A percentile compares a stretch with the other conserved stretches of the same genome.
Evolutionary conservation across 2,113 vertebrate genomes (phyloP).

Genomic region (Petrocephalus zakoni): DNA sequence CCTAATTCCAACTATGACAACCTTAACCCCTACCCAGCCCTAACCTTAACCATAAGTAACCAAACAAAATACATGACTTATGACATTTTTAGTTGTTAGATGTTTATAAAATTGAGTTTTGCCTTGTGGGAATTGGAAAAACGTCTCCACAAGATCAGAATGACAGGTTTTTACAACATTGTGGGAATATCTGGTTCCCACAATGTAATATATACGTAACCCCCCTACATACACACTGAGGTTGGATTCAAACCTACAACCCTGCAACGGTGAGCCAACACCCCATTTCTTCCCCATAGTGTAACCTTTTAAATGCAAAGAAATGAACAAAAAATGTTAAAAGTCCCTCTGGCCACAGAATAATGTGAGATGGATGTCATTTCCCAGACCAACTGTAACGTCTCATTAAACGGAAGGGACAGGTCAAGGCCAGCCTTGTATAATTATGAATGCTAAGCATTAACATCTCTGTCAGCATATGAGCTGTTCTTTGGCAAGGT

Average conservation of each 20-base stretch:
- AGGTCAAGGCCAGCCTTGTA: background rate
- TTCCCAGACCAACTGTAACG: background rate
- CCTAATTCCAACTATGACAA: background rate
- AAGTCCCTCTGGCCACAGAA: background rate
- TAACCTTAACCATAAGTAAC: background rate
- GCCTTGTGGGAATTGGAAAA: background rate
- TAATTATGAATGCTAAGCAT: background rate
- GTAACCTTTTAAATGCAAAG: background rate
- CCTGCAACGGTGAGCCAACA: background rate
- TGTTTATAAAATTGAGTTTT: background rate
- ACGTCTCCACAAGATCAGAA: background rate
- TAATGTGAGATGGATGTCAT: slow-evolving; percentile 8
- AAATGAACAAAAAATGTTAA: background rate
- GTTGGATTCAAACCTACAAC: background rate
- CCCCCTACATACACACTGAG: background rate
- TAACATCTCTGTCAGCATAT: background rate
- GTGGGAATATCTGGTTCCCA: no score
- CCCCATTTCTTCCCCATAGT: background rate
- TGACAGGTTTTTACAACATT: background rate
- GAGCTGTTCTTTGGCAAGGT: background rate
- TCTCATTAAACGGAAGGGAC: background rate
- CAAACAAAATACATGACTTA: background rate
- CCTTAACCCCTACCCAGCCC: background rate
- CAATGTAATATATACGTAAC: background rate
- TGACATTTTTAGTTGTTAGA: background rate